These are phyloP conservation scores for Drosophila flavopinicola DNA, from an alignment of 2,888 invertebrate genomes.

Conservation along the genomic window DNA sequence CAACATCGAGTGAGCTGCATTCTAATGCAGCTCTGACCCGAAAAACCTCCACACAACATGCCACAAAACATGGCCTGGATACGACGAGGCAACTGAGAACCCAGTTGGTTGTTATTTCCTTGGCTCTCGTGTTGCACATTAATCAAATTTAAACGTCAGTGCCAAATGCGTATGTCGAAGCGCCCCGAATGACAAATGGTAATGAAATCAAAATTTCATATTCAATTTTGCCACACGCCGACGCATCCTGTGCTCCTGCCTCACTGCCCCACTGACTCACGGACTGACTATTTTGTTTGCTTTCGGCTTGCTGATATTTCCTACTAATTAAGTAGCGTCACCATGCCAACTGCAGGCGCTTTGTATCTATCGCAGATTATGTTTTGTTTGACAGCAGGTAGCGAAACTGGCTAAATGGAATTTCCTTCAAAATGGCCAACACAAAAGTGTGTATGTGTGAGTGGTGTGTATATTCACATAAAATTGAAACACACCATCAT, in stretches of 20 bases:
- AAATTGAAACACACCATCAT: not conserved
- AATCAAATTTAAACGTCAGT: slow-evolving; percentile 43
- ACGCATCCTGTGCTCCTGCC: not conserved
- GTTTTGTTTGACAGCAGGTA: slow-evolving; percentile 31
- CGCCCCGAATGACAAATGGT: slow-evolving; percentile 12
- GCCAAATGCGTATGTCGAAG: slow-evolving; percentile 13
- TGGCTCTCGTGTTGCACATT: slow-evolving; percentile 33
- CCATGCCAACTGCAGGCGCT: slow-evolving; percentile 43
- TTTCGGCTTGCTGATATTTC: slow-evolving; percentile 22
- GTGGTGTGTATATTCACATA: not conserved
- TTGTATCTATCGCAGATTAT: not conserved
- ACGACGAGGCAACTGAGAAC: not conserved
- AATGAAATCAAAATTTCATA: slow-evolving; percentile 39
- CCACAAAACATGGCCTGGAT: slow-evolving; percentile 30
- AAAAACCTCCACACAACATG: slow-evolving; percentile 12
- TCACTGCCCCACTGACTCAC: not conserved
- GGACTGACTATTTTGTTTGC: slow-evolving; percentile 9
- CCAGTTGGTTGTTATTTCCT: slow-evolving; percentile 18
- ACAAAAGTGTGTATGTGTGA: not conserved
- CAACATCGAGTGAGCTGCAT: slow-evolving; percentile 55
- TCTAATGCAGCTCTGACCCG: slow-evolving; percentile 48
- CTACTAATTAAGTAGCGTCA: slow-evolving; percentile 60
- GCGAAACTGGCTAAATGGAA: slow-evolving; percentile 41
- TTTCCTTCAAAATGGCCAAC: slow-evolving; percentile 24
- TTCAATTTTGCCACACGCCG: slow-evolving; percentile 19